A percentile compares a stretch with the other conserved stretches of the same genome.
These are phyloP conservation scores for Cladorhizidae sp. DNA, from an alignment of 37 sponge, comb jelly and placozoan species.

Conservation along the genomic window DNA sequence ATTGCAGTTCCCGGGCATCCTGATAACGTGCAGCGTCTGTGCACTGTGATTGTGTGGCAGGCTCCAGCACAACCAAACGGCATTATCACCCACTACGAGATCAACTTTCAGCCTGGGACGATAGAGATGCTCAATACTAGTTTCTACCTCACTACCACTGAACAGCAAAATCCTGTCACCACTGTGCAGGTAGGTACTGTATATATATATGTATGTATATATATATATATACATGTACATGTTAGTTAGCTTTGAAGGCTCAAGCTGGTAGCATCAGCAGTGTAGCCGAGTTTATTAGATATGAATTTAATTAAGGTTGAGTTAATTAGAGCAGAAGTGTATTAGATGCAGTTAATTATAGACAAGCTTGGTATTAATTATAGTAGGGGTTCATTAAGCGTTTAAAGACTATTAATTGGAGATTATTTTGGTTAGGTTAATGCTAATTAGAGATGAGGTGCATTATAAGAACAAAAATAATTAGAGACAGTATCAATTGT, in stretches of 20 bases:
- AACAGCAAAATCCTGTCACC: not conserved
- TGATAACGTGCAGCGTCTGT: not conserved
- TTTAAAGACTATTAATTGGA: too few species aligned
- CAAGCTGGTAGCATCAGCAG: not conserved
- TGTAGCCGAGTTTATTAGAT: too few species aligned
- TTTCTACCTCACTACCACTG: not conserved
- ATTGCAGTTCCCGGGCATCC: not conserved
- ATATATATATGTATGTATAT: not conserved
- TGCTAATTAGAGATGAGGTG: too few species aligned
- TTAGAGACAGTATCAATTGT: too few species aligned
- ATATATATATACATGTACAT: not conserved
- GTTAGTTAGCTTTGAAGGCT: not conserved
- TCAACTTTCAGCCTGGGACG: not conserved
- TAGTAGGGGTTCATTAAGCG: too few species aligned
- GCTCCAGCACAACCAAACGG: conserved; percentile 70
- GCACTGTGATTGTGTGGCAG: conserved; percentile 34
- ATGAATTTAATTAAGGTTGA: too few species aligned
- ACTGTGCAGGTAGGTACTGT: not conserved
- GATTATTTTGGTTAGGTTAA: too few species aligned
- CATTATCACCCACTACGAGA: conserved; percentile 26
- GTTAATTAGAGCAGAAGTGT: too few species aligned
- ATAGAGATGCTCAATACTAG: not conserved
- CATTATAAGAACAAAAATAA: too few species aligned
- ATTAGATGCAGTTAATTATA: too few species aligned
- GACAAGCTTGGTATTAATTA: too few species aligned